phyloP scores from a whole-genome alignment of 2,797 vertebrate genomes.

The Darevskia mixta region DNA sequence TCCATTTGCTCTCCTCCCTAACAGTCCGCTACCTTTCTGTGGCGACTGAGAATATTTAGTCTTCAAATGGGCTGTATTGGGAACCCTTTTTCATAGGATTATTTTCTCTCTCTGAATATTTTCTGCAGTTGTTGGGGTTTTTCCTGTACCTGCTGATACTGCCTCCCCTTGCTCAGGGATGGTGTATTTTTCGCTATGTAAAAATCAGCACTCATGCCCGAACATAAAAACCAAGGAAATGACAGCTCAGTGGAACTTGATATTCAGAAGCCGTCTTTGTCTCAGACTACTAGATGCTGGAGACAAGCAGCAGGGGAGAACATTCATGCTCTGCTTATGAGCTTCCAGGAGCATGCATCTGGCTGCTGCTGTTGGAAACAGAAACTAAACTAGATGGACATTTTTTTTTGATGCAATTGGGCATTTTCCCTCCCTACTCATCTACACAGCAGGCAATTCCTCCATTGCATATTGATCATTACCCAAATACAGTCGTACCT shows the following conservation, averaged over 20 bases:
- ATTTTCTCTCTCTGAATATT: too few relatives aligned
- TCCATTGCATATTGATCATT: neutral
- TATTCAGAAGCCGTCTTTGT: neutral
- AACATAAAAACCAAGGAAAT: neutral
- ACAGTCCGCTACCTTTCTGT: neutral
- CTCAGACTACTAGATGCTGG: neutral
- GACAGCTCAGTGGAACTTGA: neutral
- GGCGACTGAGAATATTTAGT: neutral
- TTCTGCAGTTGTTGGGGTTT: too few relatives aligned
- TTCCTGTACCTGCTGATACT: too few relatives aligned
- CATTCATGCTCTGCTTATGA: neutral
- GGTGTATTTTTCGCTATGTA: neutral
- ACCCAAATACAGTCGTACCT: too few relatives aligned
- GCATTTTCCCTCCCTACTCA: neutral
- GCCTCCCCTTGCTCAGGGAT: too few relatives aligned
- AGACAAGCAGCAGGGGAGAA: neutral
- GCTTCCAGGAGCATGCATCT: neutral
- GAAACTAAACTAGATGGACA: neutral
- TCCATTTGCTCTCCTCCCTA: neutral
- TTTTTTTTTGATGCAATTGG: neutral
- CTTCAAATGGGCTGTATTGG: neutral
- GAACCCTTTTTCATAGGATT: too few relatives aligned
- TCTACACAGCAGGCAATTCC: neutral
- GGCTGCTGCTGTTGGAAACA: neutral
- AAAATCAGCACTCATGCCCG: too few relatives aligned